phyloP scores from a whole-genome alignment of 2,888 invertebrate genomes.

The Drosophila putrida region DNA sequence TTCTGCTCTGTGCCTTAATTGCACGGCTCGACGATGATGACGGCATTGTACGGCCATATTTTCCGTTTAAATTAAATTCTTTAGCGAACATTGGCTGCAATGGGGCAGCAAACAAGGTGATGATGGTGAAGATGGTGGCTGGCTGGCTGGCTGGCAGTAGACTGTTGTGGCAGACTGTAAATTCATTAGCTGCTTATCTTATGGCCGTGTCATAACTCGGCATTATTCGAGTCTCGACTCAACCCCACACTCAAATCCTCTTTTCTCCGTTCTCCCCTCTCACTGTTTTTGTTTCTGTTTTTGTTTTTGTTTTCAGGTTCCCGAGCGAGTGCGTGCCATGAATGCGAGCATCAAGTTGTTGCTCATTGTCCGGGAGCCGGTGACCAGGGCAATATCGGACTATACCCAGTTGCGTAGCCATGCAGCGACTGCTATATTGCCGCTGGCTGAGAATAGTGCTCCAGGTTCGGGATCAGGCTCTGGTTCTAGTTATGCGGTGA shows the following conservation, averaged over 20 bases:
- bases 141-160: conserved; percentile 6
- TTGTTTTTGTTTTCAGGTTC: conserved; percentile 88
- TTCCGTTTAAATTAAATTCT: conserved; percentile 79
- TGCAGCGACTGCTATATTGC: conserved; percentile 91
- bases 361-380: conserved; percentile 97
- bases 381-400: conserved; percentile 97
- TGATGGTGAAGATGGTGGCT: too few species aligned
- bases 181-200: conserved; percentile 60
- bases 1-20: conserved; percentile 16
- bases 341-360: conserved; percentile 96
- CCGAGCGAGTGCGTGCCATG: conserved; percentile 97
- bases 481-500: conserved; percentile 42
- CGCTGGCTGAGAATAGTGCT: conserved; percentile 80
- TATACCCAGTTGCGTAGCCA: conserved; percentile 96
- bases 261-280: not conserved
- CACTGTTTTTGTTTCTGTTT: not conserved
- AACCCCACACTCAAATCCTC: not conserved
- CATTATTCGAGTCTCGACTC: conserved; percentile 30
- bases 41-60: conserved; percentile 62
- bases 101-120: conserved; percentile 14
- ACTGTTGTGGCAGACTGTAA: conserved; percentile 39
- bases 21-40: conserved; percentile 37
- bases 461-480: conserved; percentile 11
- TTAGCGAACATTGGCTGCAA: conserved; percentile 67
- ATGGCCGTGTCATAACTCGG: conserved; percentile 25